These are phyloP conservation scores for Cygnus buccinator DNA, from an alignment of 2,113 vertebrate genomes.

Conservation along the genomic window DNA sequence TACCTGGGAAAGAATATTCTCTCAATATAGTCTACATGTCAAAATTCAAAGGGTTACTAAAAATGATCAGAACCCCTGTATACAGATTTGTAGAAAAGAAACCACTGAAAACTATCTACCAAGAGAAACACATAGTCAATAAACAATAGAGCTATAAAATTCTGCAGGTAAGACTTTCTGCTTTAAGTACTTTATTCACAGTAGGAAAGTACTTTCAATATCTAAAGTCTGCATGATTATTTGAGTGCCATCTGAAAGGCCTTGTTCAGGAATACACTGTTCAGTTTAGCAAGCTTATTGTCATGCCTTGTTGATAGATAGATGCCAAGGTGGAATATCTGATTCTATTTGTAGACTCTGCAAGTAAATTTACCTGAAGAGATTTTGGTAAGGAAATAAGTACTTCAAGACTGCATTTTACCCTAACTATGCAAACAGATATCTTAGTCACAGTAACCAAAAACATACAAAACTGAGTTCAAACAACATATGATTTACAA, in stretches of 20 bases:
- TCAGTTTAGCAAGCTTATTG: slow-evolving; percentile 5
- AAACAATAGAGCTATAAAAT: background rate
- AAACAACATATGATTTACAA: background rate
- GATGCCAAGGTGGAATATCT: slow-evolving; percentile 8
- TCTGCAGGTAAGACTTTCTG: background rate
- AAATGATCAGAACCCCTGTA: background rate
- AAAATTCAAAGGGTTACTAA: background rate
- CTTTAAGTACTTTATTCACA: slow-evolving; percentile 28
- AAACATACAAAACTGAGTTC: background rate
- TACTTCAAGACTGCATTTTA: background rate
- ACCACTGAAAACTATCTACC: background rate
- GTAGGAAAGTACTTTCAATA: background rate
- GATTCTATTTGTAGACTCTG: background rate
- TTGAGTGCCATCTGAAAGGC: background rate
- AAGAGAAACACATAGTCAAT: background rate
- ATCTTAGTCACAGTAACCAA: background rate
- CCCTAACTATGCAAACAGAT: background rate
- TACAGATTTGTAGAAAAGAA: background rate
- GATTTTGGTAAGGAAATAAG: background rate
- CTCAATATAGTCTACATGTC: background rate
- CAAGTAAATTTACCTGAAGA: background rate
- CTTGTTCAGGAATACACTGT: background rate
- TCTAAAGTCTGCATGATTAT: background rate
- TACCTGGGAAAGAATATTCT: background rate
- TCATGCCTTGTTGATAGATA: slow-evolving; percentile 3